Evolutionary conservation across 2,113 vertebrate species (phyloP), one percentile per base, ranked within the genome.

Genomic region (Channa maculata): DNA sequence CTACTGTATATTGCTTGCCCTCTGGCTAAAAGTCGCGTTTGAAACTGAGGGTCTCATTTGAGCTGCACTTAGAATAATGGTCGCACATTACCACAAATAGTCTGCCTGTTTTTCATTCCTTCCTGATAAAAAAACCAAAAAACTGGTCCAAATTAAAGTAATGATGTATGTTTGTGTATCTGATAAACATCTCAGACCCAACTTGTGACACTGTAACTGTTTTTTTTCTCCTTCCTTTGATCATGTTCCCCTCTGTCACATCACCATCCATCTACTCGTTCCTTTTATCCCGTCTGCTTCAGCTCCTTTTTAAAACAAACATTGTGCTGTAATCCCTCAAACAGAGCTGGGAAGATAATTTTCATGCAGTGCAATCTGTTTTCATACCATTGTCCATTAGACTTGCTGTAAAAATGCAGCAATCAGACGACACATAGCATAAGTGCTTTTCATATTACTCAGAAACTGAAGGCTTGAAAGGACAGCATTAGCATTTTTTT

Each of bases 161-260:
- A n/a, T 74, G 52, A 2, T 58, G 50, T 79, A 33, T 75, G 48
- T 72, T 63, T 76, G 60, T 77, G 8, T 33, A 12, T 71, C 46
- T 59, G 52, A 86, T 77, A 72, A 83, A 72, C 60, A 79, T 78
- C 46, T 63, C 12, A 68, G 68, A 51, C 46, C 37, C 62, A 65
- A 68, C 74, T 83, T 71, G 68, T 83, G 77, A 75, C 69, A 66
- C 8, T 77, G 71, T 62, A 24, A 62, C 51, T 58, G 38, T 36
- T 53, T 60, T 50, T 38, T 64, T 4, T 67, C 10, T 54, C 7
- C 49, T 63, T 65, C 49, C 55, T 75, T 68, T 72, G 37, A 76
- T 53, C 43, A 8, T 13, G 0, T 46, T 24, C 24, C 24, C 43
- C 6, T 38, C 13, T n/a, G 10, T 52, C 43, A 77, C 55, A 64